A percentile compares a stretch with the other conserved stretches of the same genome.
Conservation (phyloP, 2,113 vertebrate species). For the Euleptes europaea region DNA sequence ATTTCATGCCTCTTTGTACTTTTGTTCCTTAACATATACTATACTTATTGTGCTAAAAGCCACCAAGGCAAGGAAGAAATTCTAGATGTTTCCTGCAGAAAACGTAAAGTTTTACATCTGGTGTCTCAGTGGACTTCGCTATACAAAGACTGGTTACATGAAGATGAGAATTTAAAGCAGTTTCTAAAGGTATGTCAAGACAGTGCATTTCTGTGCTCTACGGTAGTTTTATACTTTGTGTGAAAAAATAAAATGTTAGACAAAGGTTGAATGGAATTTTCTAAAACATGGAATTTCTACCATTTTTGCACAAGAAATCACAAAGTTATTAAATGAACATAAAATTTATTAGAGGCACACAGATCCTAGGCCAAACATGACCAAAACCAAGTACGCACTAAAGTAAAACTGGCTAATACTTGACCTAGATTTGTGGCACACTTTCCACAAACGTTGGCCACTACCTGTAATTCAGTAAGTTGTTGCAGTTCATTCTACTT, state of each 20-base stretch:
- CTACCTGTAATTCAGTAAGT: not conserved
- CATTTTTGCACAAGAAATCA: not conserved
- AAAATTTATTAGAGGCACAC: not conserved
- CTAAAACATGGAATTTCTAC: not conserved
- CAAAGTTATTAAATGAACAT: not conserved
- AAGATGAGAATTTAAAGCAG: slow-evolving; percentile 90
- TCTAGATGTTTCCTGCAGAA: slow-evolving; percentile 86
- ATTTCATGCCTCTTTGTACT: slow-evolving; percentile 15
- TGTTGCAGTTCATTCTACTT: not conserved
- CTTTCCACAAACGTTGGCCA: not conserved
- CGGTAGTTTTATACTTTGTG: not conserved
- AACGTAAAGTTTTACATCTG: slow-evolving; percentile 91
- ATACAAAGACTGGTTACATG: slow-evolving; percentile 88
- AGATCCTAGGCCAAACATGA: not conserved
- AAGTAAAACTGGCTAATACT: not conserved
- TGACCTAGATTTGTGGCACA: not conserved
- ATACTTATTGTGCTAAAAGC: slow-evolving; percentile 91
- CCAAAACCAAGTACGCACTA: not conserved
- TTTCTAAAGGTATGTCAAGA: slow-evolving; percentile 88
- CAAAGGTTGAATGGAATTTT: not conserved
- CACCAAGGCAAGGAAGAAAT: slow-evolving; percentile 85
- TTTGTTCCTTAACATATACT: slow-evolving; percentile 81
- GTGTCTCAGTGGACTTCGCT: slow-evolving; percentile 92
- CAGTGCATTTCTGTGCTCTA: not conserved
- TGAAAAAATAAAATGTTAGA: slow-evolving; percentile 1